phyloP scores from a whole-genome alignment of 2,797 vertebrate genomes.

The Botia almorhae region DNA sequence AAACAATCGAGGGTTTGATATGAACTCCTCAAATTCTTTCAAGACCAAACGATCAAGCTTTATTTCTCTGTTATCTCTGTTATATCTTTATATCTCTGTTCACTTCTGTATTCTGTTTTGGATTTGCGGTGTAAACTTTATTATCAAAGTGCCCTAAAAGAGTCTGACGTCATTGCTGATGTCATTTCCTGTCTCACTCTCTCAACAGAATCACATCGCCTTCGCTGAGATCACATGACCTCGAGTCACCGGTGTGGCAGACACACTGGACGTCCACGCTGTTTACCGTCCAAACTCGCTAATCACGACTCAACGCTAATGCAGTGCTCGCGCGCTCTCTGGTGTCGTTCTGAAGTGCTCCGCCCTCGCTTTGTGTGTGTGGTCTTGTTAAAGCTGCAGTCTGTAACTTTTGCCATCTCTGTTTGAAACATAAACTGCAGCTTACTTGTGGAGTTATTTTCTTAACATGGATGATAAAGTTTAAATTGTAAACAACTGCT shows the following conservation, averaged over 20 bases:
- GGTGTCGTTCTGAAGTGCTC: conserved; percentile 50
- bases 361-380: too few relatives aligned
- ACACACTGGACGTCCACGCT: conserved; percentile 95
- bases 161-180: background rate
- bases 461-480: too few relatives aligned
- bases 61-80: too few relatives aligned
- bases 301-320: conserved; percentile 76
- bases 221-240: conserved; percentile 99
- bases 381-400: too few relatives aligned
- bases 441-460: too few relatives aligned
- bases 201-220: conserved; percentile 93
- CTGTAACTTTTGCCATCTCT: too few relatives aligned
- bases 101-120: background rate
- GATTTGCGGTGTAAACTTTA: background rate
- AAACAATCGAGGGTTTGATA: too few relatives aligned
- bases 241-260: conserved; percentile 86
- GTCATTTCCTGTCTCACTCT: conserved; percentile 54
- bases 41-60: too few relatives aligned
- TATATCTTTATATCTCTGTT: too few relatives aligned
- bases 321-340: conserved; percentile 49
- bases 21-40: too few relatives aligned
- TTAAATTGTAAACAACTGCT: too few relatives aligned
- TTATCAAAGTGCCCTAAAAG: background rate
- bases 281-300: conserved; percentile 87
- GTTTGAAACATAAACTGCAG: too few relatives aligned